Percentiles rank a stretch among this genome's conserved stretches.
Evolutionary conservation across 2,113 vertebrate species (phyloP).

Genomic region (Macquaria ambigua): DNA sequence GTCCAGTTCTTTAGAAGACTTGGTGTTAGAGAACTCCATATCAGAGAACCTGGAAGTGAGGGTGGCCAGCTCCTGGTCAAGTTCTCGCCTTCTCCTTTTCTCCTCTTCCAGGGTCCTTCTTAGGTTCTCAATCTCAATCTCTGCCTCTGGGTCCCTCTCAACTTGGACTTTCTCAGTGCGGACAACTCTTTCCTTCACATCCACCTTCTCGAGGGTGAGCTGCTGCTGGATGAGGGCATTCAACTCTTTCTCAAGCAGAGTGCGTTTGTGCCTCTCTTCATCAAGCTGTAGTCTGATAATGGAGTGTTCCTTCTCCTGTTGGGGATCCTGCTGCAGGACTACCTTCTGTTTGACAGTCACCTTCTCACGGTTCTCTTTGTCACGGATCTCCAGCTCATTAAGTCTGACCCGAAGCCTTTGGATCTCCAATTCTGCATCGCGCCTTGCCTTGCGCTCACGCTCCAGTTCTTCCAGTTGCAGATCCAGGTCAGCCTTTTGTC

Average conservation of each 20-base stretch:
- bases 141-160: conserved; percentile 91
- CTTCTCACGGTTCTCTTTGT: conserved; percentile 91
- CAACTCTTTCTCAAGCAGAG: conserved; percentile 90
- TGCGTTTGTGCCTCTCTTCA: conserved; percentile 91
- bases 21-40: conserved; percentile 95
- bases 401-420: conserved; percentile 90
- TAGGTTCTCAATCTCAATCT: conserved; percentile 92
- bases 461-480: conserved; percentile 93
- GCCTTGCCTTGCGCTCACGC: conserved; percentile 89
- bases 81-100: conserved; percentile 86
- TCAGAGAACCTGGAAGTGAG: conserved; percentile 89
- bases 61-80: conserved; percentile 87
- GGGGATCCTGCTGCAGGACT: conserved; percentile 95
- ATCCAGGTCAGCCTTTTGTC: conserved; percentile 89
- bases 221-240: conserved; percentile 89
- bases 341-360: conserved; percentile 97
- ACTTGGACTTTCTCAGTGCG: conserved; percentile 95
- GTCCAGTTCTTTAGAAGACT: conserved; percentile 93
- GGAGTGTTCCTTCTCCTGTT: conserved; percentile 95
- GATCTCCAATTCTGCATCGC: conserved; percentile 94
- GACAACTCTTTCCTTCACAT: conserved; percentile 95
- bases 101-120: conserved; percentile 91
- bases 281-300: conserved; percentile 92
- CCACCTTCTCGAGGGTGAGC: conserved; percentile 88
- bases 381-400: conserved; percentile 88